Base-by-base conservation (phyloP, 2,797 vertebrate genomes). In the Limnodromus scolopaceus region DNA sequence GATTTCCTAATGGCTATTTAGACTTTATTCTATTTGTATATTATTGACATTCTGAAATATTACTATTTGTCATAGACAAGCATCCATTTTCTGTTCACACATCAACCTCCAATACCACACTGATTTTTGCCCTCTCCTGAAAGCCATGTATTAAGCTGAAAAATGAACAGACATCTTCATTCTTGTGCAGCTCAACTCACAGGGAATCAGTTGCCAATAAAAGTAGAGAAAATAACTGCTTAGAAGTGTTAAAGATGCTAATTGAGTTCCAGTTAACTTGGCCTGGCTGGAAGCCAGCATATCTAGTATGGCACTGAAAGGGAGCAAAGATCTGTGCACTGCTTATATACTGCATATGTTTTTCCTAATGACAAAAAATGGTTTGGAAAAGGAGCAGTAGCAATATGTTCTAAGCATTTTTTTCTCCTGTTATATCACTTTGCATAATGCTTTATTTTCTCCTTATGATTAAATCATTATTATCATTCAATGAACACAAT, bases 181-280 rank as follows among this genome's bases (percentile, higher is more conserved):
- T 93, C 58, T 81, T 79, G 46, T 53, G 46, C 76, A 94, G 54
- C 39, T 92, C 77, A 93, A 81, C 45, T 94, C 32, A 34, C 34
- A 80, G 48, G 27, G 45, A 87, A 87, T 63, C 64, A 72, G 66
- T 55, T 93, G 77, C 80, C 87, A 92, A 82, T 88, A 79, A 49
- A 88, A 92, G 25, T 66, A 92, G 48, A 92, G 82, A 65, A 93
- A 92, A 92, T 48, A 93, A 84, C 77, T 90, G 48, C 89, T 88
- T 95, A 55, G 65, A 95, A 93, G 64, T 86, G 80, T 88, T 94
- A 84, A 87, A 95, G 69, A 88, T 74, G 84, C 46, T 92, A 94
- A 86, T 13, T 86, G 86, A 94, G 51, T 91, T 96, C 64, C 55
- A 76, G 43, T 90, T 93, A 82, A 80, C 55, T 79, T 61, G 45